Evolutionary conservation across 2,797 vertebrate genomes (phyloP), one percentile per base, ranked within the genome.

Genomic region (Myripristis jacobus): DNA sequence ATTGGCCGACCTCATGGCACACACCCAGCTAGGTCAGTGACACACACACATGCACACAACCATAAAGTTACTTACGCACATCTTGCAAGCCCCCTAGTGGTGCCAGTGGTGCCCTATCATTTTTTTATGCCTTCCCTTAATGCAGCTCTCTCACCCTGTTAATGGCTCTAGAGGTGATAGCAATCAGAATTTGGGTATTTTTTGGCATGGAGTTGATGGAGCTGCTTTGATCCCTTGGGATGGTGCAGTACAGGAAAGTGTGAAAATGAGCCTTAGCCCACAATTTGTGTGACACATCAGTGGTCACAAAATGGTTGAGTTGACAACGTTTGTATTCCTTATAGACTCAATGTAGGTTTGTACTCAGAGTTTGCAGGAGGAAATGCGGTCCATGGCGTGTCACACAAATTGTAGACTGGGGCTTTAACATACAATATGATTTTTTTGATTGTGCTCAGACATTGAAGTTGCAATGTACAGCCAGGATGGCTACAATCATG

Each of bases 1-100:
- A 36, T 94, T 96, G 88, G 92, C 96, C 80, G 96, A 97, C 93
- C 95, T 96, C 54, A 95, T 94, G 95, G 95, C 96, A 85, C 95
- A 96, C 93, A 93, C 95, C 89, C 96, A 95, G 86, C 90, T 97
- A 93, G 97, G 97, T 99, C 88, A 96, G 97, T 97, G 80, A 81
- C 72, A 69, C 70, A 52, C 62, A 62, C 44, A 24, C 53, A 21
- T 53, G 36, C 55, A 58, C 31, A 34, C 15, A 50, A 46, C 50
- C 31, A 34, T 9, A 15, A 78, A 24, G 70, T 41, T 50, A 38
- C 57, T 75, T 55, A 66, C 74, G 66, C 12, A 15, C 44, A 9
- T 50, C 29, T 19, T 9, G 46, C 19, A 60, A 11, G 12, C 11
- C 22, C 21, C 15, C 29, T 36, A 36, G 31, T 6, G 15, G 51